Base-by-base conservation (phyloP, 2,113 vertebrate genomes). In the Erinaceus europaeus region DNA sequence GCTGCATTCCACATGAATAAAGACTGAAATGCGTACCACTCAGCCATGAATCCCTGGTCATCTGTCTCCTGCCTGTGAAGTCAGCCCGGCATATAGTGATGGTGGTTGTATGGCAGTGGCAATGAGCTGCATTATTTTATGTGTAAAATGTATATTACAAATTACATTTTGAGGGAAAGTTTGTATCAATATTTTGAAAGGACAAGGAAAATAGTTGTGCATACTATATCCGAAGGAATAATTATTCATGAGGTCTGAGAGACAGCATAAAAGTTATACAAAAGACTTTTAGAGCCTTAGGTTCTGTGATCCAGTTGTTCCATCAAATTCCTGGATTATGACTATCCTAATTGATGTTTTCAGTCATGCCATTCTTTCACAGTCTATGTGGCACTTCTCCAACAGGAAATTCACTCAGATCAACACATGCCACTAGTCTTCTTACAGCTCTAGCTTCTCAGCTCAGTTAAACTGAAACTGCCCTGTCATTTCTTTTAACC, bases 401-500 rank as follows among this genome's bases (percentile, higher is more conserved):
- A 90, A 42, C 15, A 79, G 76, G 50, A 91, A 88, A 67, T 68
- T 50, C 34, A 80, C 23, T 85, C 34, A 23, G 18, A 44, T 68
- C 29, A 38, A 52, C 34, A 4, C 9, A 0, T 46, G 74, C 57
- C 52, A 76, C 50, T 64, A 53, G 48, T 27, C 74, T 68, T 64
- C n/a, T 61, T 27, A 12, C 36, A 89, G 40, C 27, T 77, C 46
- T 42, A 9, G 4, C n/a, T 74, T 84, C 61, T 75, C 38, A 34
- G 69, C 48, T 80, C 64, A 4, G 40, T 71, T 65, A 68, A 84
- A 32, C 64, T 20, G 83, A 90, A 82, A 34, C 59, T 71, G 46
- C 69, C 65, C 80, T 72, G 65, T 72, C 53, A 59, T 83, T 88
- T 85, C 55, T 85, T 65, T 88, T 76, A 93, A 75, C 67, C 88